Evolutionary conservation across 2,113 vertebrate genomes (phyloP).

Genomic region (Pluvialis apricaria): DNA sequence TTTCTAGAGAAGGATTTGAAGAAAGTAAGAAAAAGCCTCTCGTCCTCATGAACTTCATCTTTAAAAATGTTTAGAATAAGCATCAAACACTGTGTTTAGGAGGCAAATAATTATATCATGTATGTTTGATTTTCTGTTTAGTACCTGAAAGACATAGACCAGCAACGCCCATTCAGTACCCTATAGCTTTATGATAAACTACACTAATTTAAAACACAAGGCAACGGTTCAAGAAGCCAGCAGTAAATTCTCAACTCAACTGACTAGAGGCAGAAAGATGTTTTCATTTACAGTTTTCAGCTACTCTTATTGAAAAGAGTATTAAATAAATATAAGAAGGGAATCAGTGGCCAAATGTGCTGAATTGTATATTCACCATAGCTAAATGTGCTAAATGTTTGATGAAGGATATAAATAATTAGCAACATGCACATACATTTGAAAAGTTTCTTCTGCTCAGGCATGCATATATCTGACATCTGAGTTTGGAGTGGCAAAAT

Average conservation of each 20-base stretch:
- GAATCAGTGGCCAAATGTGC: neutral
- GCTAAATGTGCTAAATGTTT: conserved; percentile 54
- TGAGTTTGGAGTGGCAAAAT: neutral
- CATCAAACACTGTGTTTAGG: neutral
- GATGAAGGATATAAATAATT: conserved; percentile 63
- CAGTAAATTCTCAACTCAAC: neutral
- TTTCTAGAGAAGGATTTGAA: neutral
- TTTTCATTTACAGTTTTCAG: neutral
- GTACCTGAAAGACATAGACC: neutral
- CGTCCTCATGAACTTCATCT: neutral
- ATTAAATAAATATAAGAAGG: conserved; percentile 51
- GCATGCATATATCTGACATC: neutral
- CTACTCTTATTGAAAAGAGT: neutral
- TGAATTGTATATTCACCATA: conserved; percentile 8
- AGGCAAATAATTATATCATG: neutral
- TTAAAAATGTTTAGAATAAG: neutral
- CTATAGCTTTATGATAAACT: neutral
- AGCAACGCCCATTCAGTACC: neutral
- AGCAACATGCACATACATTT: neutral
- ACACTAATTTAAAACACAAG: neutral
- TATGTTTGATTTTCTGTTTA: neutral
- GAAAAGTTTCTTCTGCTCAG: neutral
- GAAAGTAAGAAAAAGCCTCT: neutral
- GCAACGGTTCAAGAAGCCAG: neutral
- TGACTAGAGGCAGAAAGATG: neutral